Percentiles rank a stretch among this genome's conserved stretches.
phyloP scores from a whole-genome alignment of 92 coral and sea anemone species.

The Epizoanthus ramosus region DNA sequence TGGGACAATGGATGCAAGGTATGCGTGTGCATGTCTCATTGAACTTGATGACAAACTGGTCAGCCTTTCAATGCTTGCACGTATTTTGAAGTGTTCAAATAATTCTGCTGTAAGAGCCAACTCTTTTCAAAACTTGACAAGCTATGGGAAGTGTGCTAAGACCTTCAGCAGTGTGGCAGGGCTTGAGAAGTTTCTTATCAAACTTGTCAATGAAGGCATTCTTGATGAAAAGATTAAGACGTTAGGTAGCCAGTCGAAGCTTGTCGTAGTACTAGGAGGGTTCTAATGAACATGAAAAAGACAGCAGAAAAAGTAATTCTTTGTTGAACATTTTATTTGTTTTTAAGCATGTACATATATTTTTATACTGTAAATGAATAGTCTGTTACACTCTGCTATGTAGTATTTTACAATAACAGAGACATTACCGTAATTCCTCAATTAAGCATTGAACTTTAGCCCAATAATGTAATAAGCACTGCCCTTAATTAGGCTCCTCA shows the following conservation, averaged over 20 bases:
- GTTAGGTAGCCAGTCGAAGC: not conserved
- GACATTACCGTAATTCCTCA: too few species aligned
- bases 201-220: slow-evolving; percentile 2
- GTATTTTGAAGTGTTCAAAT: not conserved
- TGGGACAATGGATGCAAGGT: slow-evolving; percentile 4
- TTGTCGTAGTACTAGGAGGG: not conserved
- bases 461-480: too few species aligned
- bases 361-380: too few species aligned
- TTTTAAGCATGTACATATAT: too few species aligned
- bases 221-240: not conserved
- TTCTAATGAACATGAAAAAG: not conserved
- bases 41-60: not conserved
- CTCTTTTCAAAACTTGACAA: not conserved
- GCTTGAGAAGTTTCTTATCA: not conserved
- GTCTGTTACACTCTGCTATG: too few species aligned
- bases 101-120: not conserved
- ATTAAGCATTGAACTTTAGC: too few species aligned
- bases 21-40: not conserved
- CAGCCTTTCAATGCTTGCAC: not conserved
- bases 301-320: too few species aligned
- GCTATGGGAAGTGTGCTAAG: not conserved
- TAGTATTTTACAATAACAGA: too few species aligned
- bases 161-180: not conserved
- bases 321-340: too few species aligned
- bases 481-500: too few species aligned